Evolutionary conservation across 2,113 vertebrate species (phyloP).

Genomic region (Urocitellus parryii): DNA sequence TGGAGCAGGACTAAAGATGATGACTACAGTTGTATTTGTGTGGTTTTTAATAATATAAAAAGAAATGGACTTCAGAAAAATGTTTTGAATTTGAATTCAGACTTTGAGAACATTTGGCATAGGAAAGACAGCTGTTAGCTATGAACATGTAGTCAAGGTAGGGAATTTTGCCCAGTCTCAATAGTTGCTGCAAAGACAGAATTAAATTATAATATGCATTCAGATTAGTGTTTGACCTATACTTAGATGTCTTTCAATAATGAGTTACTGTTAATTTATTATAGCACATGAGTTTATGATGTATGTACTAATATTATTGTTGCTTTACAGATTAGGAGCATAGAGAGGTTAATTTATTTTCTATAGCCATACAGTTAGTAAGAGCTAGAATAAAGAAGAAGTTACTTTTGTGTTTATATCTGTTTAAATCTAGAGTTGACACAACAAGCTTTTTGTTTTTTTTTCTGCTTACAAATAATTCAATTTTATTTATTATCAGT

Average conservation of each 20-base stretch:
- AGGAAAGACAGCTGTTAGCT: background rate
- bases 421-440: background rate
- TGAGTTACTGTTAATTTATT: background rate
- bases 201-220: background rate
- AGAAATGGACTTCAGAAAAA: background rate
- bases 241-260: background rate
- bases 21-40: background rate
- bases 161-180: background rate
- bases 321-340: conserved; percentile 23
- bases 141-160: background rate
- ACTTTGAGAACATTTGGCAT: background rate
- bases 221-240: background rate
- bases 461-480: background rate
- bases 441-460: accelerated
- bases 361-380: background rate
- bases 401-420: background rate
- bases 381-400: background rate
- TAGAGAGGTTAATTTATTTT: background rate
- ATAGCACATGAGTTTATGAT: background rate
- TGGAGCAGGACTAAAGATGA: background rate
- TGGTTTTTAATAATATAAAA: background rate
- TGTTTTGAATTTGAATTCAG: background rate
- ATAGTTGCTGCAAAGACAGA: background rate
- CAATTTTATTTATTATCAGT: background rate
- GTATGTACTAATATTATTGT: background rate